These are phyloP conservation scores for Napeogenes inachia DNA, from an alignment of 2,888 invertebrate species.

Conservation along the genomic window DNA sequence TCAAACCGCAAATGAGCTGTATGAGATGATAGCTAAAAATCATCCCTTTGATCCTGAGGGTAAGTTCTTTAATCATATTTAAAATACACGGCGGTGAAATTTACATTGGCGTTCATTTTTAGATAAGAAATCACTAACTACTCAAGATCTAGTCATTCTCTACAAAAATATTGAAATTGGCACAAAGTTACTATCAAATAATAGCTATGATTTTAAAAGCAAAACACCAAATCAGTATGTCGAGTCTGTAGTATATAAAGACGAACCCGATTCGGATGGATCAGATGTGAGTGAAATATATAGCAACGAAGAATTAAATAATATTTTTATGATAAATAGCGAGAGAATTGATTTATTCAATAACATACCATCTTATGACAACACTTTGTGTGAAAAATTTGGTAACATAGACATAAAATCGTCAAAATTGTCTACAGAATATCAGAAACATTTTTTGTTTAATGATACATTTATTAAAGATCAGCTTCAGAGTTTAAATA, in stretches of 20 bases:
- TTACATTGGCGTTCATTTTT: constrained; percentile 1
- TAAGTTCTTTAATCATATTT: constrained; percentile 29
- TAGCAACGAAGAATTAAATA: constrained; percentile 50
- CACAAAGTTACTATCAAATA: constrained; percentile 46
- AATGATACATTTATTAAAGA: constrained; percentile 53
- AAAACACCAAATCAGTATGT: constrained; percentile 57
- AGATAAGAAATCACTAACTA: constrained; percentile 38
- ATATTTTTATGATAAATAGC: constrained; percentile 51
- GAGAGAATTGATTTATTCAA: constrained; percentile 55
- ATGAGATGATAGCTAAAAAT: constrained; percentile 53
- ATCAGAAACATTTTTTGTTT: constrained; percentile 47
- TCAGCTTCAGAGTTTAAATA: constrained; percentile 46
- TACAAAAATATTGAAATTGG: constrained; percentile 65
- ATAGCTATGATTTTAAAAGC: constrained; percentile 38
- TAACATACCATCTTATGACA: constrained; percentile 44
- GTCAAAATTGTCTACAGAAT: constrained; percentile 40
- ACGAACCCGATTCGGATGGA: constrained; percentile 52
- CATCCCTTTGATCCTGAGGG: constrained; percentile 41
- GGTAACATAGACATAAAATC: constrained; percentile 50
- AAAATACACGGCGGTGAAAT: too few relatives aligned
- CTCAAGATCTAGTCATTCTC: constrained; percentile 58
- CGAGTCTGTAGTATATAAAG: constrained; percentile 58
- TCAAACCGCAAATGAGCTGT: constrained; percentile 54
- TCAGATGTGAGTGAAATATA: constrained; percentile 55
- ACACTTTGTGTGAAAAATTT: constrained; percentile 57